Conservation (phyloP, 2,888 invertebrate genomes). For the Netelia virgata region DNA sequence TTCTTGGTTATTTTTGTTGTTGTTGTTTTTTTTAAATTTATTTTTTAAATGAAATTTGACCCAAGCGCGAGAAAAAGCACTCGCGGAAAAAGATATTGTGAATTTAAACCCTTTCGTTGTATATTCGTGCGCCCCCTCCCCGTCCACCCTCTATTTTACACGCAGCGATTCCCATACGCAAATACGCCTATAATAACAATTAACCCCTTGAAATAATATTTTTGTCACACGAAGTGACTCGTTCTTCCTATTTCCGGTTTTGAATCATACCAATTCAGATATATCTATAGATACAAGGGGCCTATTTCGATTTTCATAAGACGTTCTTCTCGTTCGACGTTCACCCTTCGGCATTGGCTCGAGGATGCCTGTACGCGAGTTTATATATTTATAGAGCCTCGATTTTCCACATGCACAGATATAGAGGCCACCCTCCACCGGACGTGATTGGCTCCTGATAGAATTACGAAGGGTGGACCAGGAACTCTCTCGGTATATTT, state of each 20-base stretch:
- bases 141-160: constrained; percentile 2
- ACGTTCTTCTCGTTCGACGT: constrained; percentile 32
- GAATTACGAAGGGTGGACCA: constrained; percentile 82
- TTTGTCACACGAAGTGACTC: background rate
- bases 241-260: constrained; percentile 52
- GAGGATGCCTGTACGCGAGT: constrained; percentile 45
- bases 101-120: constrained; percentile 11
- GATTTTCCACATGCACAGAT: constrained; percentile 79
- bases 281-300: background rate
- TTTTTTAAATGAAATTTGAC: constrained; percentile 29
- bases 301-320: constrained; percentile 65
- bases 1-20: constrained; percentile 1
- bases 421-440: constrained; percentile 76
- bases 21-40: too few species aligned
- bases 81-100: constrained; percentile 37
- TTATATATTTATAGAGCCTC: constrained; percentile 65
- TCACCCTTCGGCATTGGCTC: constrained; percentile 53
- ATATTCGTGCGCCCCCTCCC: background rate
- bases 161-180: background rate
- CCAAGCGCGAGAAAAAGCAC: constrained; percentile 27
- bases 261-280: constrained; percentile 30
- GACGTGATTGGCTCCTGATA: constrained; percentile 84
- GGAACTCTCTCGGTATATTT: constrained; percentile 17
- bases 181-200: constrained; percentile 13
- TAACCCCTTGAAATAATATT: constrained; percentile 32